Conservation (phyloP, 2,113 vertebrate genomes). For the Bos javanicus region DNA sequence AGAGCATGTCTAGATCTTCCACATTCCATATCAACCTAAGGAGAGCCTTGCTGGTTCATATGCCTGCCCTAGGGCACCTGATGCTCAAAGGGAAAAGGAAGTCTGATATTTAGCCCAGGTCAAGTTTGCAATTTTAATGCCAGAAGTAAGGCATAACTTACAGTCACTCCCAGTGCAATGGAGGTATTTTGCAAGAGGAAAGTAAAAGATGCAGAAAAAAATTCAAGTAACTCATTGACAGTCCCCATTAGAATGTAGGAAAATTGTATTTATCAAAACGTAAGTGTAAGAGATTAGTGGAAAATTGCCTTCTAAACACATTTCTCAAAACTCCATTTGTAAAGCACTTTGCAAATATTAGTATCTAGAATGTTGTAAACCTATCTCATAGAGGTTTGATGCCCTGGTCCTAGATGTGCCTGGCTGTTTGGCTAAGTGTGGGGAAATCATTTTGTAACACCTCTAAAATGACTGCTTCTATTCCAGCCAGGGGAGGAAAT, state of each 20-base stretch:
- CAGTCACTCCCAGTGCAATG: not conserved
- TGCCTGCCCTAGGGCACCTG: not conserved
- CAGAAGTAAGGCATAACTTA: not conserved
- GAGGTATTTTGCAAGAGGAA: not conserved
- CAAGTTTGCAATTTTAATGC: not conserved
- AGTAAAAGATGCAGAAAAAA: not conserved
- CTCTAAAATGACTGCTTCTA: not conserved
- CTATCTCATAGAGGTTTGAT: not conserved
- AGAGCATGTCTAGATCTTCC: not conserved
- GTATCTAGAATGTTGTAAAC: not conserved
- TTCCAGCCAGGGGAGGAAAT: slow-evolving; percentile 75
- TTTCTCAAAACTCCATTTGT: not conserved
- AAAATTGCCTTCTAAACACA: not conserved
- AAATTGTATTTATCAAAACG: not conserved
- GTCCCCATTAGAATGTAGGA: not conserved
- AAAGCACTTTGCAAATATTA: not conserved
- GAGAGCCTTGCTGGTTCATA: not conserved
- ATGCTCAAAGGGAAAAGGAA: not conserved
- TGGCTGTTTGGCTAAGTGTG: not conserved
- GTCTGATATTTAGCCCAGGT: not conserved
- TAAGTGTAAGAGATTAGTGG: not conserved
- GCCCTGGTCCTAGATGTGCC: not conserved
- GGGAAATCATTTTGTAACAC: not conserved
- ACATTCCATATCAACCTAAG: not conserved
- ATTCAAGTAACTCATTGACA: not conserved